phyloP scores from a whole-genome alignment of 2,888 invertebrate genomes.

The Cynaeus angustus region DNA sequence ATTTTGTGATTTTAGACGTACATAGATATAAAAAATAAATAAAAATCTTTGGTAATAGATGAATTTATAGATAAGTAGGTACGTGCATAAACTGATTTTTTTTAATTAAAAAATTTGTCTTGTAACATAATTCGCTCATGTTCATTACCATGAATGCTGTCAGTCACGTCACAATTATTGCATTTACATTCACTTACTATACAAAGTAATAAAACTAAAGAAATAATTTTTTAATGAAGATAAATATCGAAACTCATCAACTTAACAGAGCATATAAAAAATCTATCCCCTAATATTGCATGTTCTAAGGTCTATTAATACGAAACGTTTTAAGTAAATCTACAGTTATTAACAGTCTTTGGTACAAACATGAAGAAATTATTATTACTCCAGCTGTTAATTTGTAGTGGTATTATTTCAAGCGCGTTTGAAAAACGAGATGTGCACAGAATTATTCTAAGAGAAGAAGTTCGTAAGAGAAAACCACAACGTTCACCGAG shows the following conservation, averaged over 20 bases:
- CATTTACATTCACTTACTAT: neutral
- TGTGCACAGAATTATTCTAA: slow-evolving; percentile 9
- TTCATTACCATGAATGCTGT: no score
- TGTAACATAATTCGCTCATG: no score
- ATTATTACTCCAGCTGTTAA: slow-evolving; percentile 1
- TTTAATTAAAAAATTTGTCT: no score
- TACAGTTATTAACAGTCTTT: neutral
- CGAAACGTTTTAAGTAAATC: neutral
- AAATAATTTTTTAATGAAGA: neutral
- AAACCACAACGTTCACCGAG: slow-evolving; percentile 3
- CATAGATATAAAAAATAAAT: no score
- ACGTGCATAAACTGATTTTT: no score
- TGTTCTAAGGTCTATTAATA: neutral
- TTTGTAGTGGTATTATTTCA: neutral
- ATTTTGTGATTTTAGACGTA: no score
- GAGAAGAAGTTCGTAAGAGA: neutral
- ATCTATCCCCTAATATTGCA: slow-evolving; percentile 8
- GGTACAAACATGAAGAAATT: neutral
- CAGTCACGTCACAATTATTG: neutral
- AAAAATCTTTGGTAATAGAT: no score
- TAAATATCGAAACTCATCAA: neutral
- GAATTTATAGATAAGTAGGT: no score
- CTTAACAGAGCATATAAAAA: slow-evolving; percentile 11
- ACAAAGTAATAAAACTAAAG: neutral
- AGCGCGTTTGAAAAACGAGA: slow-evolving; percentile 3